phyloP scores from a whole-genome alignment of 2,113 vertebrate genomes.

The Arothron firmamentum region DNA sequence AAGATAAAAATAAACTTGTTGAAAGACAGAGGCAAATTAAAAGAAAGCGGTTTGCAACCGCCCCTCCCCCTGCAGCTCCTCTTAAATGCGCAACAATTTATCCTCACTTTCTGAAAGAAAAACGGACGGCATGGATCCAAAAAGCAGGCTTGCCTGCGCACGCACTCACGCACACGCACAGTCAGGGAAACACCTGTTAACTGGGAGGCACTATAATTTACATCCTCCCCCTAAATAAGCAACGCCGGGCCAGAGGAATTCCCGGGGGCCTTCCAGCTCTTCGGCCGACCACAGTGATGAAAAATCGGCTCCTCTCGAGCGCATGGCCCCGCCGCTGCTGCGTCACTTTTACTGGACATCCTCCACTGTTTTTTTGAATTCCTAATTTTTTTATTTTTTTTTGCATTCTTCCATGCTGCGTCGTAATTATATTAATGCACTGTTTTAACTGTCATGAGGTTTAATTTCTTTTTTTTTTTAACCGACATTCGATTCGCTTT shows the following conservation, averaged over 20 bases:
- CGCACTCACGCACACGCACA: slow-evolving; percentile 13
- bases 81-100: slow-evolving; percentile 21
- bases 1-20: not conserved
- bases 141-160: slow-evolving; percentile 20
- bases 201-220: slow-evolving; percentile 63
- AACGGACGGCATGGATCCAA: slow-evolving; percentile 31
- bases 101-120: slow-evolving; percentile 23
- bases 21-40: not conserved
- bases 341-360: not conserved
- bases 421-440: not conserved
- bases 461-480: too few species aligned
- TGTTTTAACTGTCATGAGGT: too few species aligned
- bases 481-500: too few species aligned
- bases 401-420: too few species aligned
- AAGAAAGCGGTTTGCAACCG: not conserved
- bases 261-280: slow-evolving; percentile 49
- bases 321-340: slow-evolving; percentile 23
- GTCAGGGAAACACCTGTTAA: slow-evolving; percentile 77
- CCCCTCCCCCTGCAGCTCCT: not conserved
- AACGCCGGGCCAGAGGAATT: slow-evolving; percentile 40
- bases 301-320: slow-evolving; percentile 24
- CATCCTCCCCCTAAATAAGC: slow-evolving; percentile 62
- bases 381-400: not conserved
- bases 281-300: slow-evolving; percentile 40
- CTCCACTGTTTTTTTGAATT: not conserved